A percentile compares a stretch with the other conserved stretches of the same genome.
Evolutionary conservation across 2,113 vertebrate genomes (phyloP).

Genomic region (Rhinolophus ferrumequinum): DNA sequence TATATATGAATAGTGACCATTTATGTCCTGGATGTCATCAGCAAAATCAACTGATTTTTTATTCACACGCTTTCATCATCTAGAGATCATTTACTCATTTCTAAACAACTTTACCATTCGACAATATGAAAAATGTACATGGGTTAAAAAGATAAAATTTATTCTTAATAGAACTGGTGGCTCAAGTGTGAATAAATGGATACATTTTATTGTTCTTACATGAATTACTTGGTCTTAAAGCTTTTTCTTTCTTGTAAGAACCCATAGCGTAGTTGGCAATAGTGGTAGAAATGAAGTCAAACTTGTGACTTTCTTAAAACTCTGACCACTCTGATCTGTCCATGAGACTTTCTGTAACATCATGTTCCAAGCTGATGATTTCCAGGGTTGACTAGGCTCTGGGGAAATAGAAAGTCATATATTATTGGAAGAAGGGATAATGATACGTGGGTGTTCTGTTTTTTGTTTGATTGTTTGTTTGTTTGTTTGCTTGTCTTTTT

Average conservation of each 20-base stretch:
- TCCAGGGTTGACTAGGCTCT: background rate
- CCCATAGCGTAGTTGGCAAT: background rate
- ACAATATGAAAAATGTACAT: background rate
- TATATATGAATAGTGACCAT: background rate
- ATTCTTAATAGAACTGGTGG: background rate
- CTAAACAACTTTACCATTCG: background rate
- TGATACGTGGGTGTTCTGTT: background rate
- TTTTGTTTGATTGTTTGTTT: background rate
- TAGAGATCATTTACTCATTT: background rate
- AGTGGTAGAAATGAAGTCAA: background rate
- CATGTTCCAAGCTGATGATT: background rate
- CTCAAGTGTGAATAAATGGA: background rate
- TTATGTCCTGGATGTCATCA: background rate
- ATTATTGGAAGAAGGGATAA: background rate
- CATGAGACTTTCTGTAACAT: rapidly evolving
- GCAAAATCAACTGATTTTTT: background rate
- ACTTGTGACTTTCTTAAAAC: background rate
- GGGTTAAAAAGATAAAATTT: background rate
- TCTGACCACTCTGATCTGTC: background rate
- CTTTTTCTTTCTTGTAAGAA: background rate
- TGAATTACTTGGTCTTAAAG: background rate
- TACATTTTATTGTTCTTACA: background rate
- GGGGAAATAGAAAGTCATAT: background rate
- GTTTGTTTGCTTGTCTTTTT: background rate
- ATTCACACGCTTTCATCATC: background rate